Evolutionary conservation across 2,797 vertebrate species (phyloP), one percentile per base, ranked within the genome.

Genomic region (Arrhamphus sclerolepis): DNA sequence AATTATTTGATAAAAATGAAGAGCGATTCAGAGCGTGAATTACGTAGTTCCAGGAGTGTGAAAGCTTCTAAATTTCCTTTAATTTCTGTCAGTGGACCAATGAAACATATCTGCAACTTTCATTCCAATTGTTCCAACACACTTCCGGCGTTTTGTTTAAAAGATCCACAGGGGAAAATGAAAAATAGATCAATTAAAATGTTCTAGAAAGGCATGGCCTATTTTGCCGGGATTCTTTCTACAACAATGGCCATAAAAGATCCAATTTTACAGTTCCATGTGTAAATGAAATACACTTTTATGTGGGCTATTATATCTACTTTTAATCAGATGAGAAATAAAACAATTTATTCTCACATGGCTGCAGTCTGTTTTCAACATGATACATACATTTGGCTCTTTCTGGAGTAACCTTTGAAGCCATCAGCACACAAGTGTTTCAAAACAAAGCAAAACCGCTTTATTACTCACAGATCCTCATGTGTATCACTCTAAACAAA

Each of bases 1-100:
- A 93, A 94, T 95, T 95, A 94, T 95, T 95, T 95, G 94, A 95
- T 95, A 93, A 95, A n/a, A 95, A 96, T 98, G 96, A 97, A 94
- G 94, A 95, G 95, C 89, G 93, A 95, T 97, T 97, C 95, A 97
- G 94, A 97, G 94, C 85, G n/a, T 92, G 87, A 94, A 93, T 94
- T 93, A 93, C 92, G 90, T 92, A 86, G 88, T 79, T 84, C 61
- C 63, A 41, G 46, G 72, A 52, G 38, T 66, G 82, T 61, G 69
- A 80, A 63, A 28, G 46, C 52, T 62, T 73, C 77, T 74, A 38
- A 14, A 16, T 38, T 38, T 38, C 34, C 34, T 38, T 38, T 38
- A 11, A 38, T 75, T 81, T 74, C 43, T 74, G 66, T 61, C 46
- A 65, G 39, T 39, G 70, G 56, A 70, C 73, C 75, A 81, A 75